Conservation (phyloP, 2,888 invertebrate genomes). For the Synergus gifuensis region DNA sequence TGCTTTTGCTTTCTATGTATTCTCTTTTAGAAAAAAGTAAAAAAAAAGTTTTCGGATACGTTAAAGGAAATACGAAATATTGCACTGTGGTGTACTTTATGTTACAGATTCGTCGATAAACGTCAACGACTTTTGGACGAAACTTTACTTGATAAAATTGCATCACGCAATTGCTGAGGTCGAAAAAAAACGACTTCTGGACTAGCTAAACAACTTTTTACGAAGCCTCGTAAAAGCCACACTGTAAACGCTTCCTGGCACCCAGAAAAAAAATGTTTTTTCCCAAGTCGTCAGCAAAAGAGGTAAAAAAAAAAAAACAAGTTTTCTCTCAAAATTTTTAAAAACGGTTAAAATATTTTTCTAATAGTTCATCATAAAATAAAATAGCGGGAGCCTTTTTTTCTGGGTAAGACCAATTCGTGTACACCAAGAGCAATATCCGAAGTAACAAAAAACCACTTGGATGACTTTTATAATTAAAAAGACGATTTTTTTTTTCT, state of each 20-base stretch:
- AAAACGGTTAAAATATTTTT: neutral
- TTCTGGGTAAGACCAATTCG: constrained; percentile 32
- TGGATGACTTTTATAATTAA: constrained; percentile 9
- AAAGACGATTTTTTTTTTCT: constrained; percentile 35
- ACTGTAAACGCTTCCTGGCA: constrained; percentile 2
- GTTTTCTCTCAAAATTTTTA: neutral
- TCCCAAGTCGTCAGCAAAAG: constrained; percentile 46
- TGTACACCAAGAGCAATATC: constrained; percentile 58
- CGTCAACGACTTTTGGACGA: constrained; percentile 8
- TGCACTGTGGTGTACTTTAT: constrained; percentile 72
- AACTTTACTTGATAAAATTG: constrained; percentile 18
- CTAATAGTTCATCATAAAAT: neutral
- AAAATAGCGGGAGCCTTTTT: constrained; percentile 45
- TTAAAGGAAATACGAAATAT: constrained; percentile 61
- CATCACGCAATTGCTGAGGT: constrained; percentile 24
- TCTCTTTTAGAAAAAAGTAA: neutral
- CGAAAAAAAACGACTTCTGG: constrained; percentile 21
- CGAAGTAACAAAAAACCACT: constrained; percentile 42
- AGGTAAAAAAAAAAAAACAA: constrained; percentile 34
- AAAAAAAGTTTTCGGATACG: constrained; percentile 14
- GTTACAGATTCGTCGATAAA: constrained; percentile 39
- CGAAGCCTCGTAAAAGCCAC: constrained; percentile 14
- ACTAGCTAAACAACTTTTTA: constrained; percentile 29
- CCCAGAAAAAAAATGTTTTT: constrained; percentile 33
- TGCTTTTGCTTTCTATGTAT: constrained; percentile 9